phyloP scores from a whole-genome alignment of 2,797 vertebrate genomes.

The Choloepus didactylus region DNA sequence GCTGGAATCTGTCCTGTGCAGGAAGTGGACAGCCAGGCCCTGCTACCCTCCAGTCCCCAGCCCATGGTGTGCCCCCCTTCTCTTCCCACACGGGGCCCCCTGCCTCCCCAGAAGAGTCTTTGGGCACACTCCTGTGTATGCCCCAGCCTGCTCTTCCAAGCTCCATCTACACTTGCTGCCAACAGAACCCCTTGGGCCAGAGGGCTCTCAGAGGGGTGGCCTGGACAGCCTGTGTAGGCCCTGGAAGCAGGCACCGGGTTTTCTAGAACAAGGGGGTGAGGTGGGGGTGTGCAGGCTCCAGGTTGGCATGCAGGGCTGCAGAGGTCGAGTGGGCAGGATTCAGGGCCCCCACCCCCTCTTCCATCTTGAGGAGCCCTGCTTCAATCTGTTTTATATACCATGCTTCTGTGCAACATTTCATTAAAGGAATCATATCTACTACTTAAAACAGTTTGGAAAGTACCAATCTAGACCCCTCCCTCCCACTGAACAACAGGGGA shows the following conservation, averaged over 20 bases:
- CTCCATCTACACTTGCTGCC: neutral
- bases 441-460: neutral
- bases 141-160: neutral
- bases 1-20: neutral
- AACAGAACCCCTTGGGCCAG: neutral
- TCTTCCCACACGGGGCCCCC: neutral
- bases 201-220: neutral
- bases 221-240: neutral
- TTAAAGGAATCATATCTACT: slow-evolving; percentile 45
- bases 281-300: neutral
- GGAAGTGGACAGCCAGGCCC: neutral
- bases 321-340: neutral
- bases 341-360: neutral
- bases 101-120: neutral
- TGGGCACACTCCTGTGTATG: neutral
- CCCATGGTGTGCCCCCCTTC: neutral
- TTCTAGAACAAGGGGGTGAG: slow-evolving; percentile 46
- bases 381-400: neutral
- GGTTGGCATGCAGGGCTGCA: neutral
- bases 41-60: neutral
- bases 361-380: neutral
- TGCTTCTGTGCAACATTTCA: neutral
- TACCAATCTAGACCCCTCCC: neutral
- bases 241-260: neutral
- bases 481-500: neutral